Percentiles rank a stretch among this genome's conserved stretches.
Conservation (phyloP, 2,113 vertebrate species). For the Eupsittula cactorum region DNA sequence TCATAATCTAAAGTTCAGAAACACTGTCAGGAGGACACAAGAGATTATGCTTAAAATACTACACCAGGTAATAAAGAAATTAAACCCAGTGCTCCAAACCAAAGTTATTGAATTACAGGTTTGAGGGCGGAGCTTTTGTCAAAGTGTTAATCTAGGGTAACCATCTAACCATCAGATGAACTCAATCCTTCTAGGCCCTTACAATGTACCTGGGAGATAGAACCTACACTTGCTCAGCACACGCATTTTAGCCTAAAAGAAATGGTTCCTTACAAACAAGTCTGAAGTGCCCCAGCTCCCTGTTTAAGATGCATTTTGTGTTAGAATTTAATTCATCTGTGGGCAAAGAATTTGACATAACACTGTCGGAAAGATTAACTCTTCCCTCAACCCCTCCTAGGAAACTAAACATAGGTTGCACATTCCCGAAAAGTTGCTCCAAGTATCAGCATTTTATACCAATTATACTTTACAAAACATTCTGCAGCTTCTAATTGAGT, state of each 20-base stretch:
- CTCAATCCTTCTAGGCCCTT: background rate
- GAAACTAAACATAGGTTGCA: background rate
- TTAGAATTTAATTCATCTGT: conserved; percentile 20
- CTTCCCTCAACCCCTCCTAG: background rate
- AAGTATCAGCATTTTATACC: background rate
- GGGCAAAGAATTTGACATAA: background rate
- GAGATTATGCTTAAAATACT: background rate
- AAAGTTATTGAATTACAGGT: conserved; percentile 35
- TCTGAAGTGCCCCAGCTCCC: background rate
- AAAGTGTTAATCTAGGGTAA: background rate
- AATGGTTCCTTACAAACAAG: background rate
- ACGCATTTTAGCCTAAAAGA: background rate
- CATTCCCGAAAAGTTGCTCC: background rate
- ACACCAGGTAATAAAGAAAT: conserved; percentile 9
- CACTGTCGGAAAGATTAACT: background rate
- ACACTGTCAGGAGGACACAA: background rate
- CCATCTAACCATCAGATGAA: background rate
- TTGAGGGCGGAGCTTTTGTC: background rate
- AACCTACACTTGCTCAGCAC: background rate
- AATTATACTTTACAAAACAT: conserved; percentile 27
- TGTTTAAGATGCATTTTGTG: background rate
- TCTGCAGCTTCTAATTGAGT: conserved; percentile 17
- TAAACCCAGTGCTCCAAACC: background rate
- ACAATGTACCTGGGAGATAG: background rate
- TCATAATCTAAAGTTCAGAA: background rate